Conservation (phyloP, 2,797 vertebrate genomes). For the Neosalanx taihuensis region DNA sequence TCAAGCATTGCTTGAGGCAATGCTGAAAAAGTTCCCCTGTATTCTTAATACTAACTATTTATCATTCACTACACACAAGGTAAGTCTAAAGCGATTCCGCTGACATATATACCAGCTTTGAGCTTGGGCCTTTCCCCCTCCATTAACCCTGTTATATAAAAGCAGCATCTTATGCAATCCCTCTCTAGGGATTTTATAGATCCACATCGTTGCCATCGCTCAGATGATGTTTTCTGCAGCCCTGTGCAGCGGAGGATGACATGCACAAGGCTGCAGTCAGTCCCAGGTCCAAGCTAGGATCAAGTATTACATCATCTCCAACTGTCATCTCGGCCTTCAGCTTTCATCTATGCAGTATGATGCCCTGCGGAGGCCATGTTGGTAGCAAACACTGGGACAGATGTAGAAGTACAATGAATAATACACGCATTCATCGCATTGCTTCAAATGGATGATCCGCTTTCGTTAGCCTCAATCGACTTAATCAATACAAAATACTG, state of each 20-base stretch:
- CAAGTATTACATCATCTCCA: constrained; percentile 59
- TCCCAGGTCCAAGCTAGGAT: constrained; percentile 45
- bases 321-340: not conserved
- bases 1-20: not conserved
- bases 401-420: not conserved
- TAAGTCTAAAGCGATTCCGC: constrained; percentile 30
- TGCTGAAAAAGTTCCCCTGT: constrained; percentile 25
- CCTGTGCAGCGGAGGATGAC: constrained; percentile 23
- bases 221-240: constrained; percentile 68
- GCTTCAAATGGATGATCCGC: not conserved
- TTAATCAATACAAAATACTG: not conserved
- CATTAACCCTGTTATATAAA: constrained; percentile 71
- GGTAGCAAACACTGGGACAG: not conserved
- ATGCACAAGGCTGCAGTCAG: constrained; percentile 4
- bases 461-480: not conserved
- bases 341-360: not conserved
- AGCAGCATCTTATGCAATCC: constrained; percentile 66
- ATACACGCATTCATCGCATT: not conserved
- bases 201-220: constrained; percentile 56
- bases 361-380: not conserved
- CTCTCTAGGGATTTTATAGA: constrained; percentile 71
- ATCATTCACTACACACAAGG: constrained; percentile 53
- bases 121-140: constrained; percentile 48
- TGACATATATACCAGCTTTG: constrained; percentile 31
- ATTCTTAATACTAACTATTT: constrained; percentile 40